A percentile compares a stretch with the other conserved stretches of the same genome.
Conservation (phyloP, 2,113 vertebrate genomes). For the Urocolius indicus region DNA sequence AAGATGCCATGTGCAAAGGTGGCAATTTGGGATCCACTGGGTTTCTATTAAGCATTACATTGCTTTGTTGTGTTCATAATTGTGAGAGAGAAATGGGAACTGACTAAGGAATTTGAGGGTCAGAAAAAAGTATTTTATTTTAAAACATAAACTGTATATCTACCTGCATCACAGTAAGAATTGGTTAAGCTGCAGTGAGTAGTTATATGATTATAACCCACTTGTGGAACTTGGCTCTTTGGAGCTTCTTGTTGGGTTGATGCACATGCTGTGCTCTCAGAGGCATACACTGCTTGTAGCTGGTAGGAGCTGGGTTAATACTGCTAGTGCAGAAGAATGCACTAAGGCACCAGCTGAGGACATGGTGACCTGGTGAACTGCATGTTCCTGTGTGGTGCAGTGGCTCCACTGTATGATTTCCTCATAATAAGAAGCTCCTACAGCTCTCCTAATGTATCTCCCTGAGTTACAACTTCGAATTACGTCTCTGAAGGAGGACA, state of each 20-base stretch:
- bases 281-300: not conserved
- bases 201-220: not conserved
- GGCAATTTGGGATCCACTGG: accelerated
- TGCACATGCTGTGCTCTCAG: not conserved
- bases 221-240: not conserved
- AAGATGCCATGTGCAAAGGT: not conserved
- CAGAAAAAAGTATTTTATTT: not conserved
- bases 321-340: not conserved
- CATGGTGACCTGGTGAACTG: not conserved
- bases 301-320: not conserved
- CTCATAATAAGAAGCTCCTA: not conserved
- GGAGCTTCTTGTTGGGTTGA: not conserved
- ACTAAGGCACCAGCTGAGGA: not conserved
- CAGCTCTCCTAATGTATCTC: not conserved
- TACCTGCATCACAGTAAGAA: not conserved
- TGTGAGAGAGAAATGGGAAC: not conserved
- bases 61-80: not conserved
- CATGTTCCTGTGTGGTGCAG: not conserved
- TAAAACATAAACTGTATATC: not conserved
- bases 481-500: not conserved
- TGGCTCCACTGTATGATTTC: not conserved
- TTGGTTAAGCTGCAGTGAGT: not conserved
- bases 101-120: not conserved
- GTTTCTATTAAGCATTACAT: not conserved
- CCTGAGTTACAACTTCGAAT: not conserved